Evolutionary conservation across 53 echinoderm and acorn worm species (phyloP).

Genomic region (Holothuria scabra): DNA sequence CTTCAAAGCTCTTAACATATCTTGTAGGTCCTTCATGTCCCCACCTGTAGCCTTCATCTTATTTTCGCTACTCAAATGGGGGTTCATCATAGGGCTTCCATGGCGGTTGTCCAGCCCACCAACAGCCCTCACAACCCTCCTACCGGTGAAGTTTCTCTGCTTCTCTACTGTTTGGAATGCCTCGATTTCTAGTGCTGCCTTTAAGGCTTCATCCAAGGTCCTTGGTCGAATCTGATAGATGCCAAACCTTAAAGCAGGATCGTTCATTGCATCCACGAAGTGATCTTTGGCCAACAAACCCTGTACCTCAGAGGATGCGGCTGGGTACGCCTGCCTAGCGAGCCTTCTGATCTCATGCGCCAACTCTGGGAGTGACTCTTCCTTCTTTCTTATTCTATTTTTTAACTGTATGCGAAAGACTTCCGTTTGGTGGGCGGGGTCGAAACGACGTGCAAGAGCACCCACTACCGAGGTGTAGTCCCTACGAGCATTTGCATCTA

Average conservation of each 20-base stretch:
- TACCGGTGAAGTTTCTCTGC: neutral
- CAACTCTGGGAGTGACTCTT: no score
- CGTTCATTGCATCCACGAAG: slow-evolving; percentile 65
- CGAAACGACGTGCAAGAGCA: slow-evolving; percentile 24
- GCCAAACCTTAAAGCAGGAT: slow-evolving; percentile 44
- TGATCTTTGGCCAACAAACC: slow-evolving; percentile 57
- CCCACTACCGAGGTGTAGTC: slow-evolving; percentile 11
- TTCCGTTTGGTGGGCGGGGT: slow-evolving; percentile 44
- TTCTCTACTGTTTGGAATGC: slow-evolving; percentile 47
- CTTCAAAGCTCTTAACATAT: neutral
- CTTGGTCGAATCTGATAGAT: slow-evolving; percentile 44
- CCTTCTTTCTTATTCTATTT: neutral
- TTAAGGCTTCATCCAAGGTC: slow-evolving; percentile 45
- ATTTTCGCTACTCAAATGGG: neutral
- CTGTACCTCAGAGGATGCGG: slow-evolving; percentile 12
- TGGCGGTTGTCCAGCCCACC: no score
- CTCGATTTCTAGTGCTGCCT: slow-evolving; percentile 47
- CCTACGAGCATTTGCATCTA: slow-evolving; percentile 5
- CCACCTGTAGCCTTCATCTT: neutral
- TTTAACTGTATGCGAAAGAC: slow-evolving; percentile 42
- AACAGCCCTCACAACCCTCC: neutral
- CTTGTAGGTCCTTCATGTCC: neutral
- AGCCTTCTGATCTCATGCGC: slow-evolving; percentile 47
- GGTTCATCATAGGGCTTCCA: neutral
- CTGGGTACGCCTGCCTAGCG: slow-evolving; percentile 56